Base-by-base conservation (phyloP, 2,113 vertebrate genomes). In the Silurus meridionalis region DNA sequence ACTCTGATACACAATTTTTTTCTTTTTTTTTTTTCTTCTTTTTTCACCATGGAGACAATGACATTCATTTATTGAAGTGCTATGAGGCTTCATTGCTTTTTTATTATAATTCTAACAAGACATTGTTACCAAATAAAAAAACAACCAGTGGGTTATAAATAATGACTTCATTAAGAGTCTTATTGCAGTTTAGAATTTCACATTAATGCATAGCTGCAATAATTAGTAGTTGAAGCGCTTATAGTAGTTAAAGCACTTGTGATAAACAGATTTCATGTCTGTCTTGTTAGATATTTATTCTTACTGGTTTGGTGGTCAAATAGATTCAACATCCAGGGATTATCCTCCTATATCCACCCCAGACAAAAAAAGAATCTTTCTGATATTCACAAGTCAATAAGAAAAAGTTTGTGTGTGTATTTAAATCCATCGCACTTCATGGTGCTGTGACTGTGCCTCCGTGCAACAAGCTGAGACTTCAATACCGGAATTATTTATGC, bases 61-160 rank as follows among this genome's bases (percentile, higher is more conserved):
- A 80, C 57, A 46, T 6, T 19, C 46, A 61, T 80, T 60, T 28
- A 60, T 8, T 60, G 15, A 60, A 60, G 78, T 37, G 25, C 25
- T 21, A 25, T 11, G 11, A 21, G 57, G 25, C 28, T 80, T 48
- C 48, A 80, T 61, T 61, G 9, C 5, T 28, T 23, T 23, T 80
- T 80, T 80, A 80, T 61, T 46, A 61, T 48, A 23, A 61, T 61
- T 48, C 23, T 80, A 61, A 80, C 28, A 80, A 60, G 25, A 58
- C 53, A 7, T 15, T 17, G 75, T 4, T 13, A 53, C 8, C 52
- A 55, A n/a, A 25, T 77, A 0, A 25, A 55, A 77, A 77, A 55
- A 23, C 0, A 78, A 78, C 8, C 13, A 78, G 28, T 57, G 23
- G 28, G 55, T 77, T n/a, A 55, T 77, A 11, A 37, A 61, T 48